These are phyloP conservation scores for Drosophila nikananu DNA, from an alignment of 1,140 invertebrate species.

Conservation along the genomic window DNA sequence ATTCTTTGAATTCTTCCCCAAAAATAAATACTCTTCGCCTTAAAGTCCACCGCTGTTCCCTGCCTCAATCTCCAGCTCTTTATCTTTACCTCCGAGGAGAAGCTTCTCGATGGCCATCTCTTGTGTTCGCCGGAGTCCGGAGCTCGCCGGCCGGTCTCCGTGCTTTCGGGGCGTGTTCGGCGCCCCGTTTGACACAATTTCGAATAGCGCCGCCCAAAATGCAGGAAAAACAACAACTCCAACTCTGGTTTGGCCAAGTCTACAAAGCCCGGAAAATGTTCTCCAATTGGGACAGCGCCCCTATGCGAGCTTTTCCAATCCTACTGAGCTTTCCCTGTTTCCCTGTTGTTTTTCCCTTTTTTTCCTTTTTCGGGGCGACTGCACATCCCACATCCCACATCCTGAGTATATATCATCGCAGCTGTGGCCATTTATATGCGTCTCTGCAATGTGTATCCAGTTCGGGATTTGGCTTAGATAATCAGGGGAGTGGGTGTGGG, in stretches of 20 bases:
- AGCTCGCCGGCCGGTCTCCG: constrained; percentile 24
- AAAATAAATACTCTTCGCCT: neutral
- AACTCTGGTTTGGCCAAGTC: constrained; percentile 13
- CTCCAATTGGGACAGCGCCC: constrained; percentile 59
- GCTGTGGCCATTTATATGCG: neutral
- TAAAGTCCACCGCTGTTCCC: neutral
- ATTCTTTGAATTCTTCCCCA: neutral
- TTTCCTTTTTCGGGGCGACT: neutral
- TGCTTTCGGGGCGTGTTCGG: constrained; percentile 49
- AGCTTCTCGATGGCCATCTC: constrained; percentile 1
- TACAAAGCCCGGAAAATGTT: constrained; percentile 33
- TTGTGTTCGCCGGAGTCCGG: neutral
- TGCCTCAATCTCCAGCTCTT: neutral
- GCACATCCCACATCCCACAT: constrained; percentile 38
- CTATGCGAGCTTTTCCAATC: constrained; percentile 51
- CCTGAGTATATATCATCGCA: constrained; percentile 11
- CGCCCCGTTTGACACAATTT: constrained; percentile 58
- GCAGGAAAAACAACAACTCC: constrained; percentile 41
- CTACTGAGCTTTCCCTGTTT: constrained; percentile 56
- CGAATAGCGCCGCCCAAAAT: constrained; percentile 26
- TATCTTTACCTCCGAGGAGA: neutral
- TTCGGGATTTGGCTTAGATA: constrained; percentile 50
- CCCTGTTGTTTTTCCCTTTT: neutral
- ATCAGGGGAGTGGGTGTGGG: constrained; percentile 2
- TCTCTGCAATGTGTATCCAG: constrained; percentile 47